phyloP scores from a whole-genome alignment of 2,888 invertebrate genomes.

The Oscheius sp. region DNA sequence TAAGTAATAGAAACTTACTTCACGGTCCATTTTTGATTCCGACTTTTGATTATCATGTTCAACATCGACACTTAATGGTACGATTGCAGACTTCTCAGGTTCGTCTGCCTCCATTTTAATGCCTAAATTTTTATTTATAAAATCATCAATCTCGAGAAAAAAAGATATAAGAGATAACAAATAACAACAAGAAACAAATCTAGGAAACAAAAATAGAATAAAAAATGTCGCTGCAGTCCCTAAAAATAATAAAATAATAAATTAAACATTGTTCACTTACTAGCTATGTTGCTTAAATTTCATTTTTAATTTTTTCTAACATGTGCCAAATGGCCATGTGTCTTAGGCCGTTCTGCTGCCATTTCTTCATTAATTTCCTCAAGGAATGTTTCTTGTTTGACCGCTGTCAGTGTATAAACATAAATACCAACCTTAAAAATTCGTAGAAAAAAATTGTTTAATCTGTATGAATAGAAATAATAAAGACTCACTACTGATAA shows the following conservation, averaged over 20 bases:
- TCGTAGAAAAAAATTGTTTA: no score
- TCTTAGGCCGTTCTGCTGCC: slow-evolving; percentile 57
- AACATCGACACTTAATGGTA: slow-evolving; percentile 12
- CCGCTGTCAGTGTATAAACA: slow-evolving; percentile 83
- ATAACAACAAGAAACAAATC: slow-evolving; percentile 14
- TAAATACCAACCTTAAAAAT: slow-evolving; percentile 77
- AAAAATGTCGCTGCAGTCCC: background rate
- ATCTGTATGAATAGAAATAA: no score
- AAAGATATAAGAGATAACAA: slow-evolving; percentile 19
- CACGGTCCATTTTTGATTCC: background rate
- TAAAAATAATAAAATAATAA: background rate
- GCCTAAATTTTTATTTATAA: background rate
- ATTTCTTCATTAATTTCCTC: slow-evolving; percentile 85
- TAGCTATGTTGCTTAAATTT: background rate
- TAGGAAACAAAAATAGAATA: slow-evolving; percentile 5
- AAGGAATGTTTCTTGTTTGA: slow-evolving; percentile 89
- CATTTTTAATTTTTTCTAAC: no score
- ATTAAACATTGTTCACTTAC: background rate
- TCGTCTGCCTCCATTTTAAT: slow-evolving; percentile 10
- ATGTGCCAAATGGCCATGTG: slow-evolving; percentile 54
- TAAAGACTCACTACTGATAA: slow-evolving; percentile 44
- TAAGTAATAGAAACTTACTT: background rate
- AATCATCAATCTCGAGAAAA: background rate
- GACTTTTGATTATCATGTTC: background rate
- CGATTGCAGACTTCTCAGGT: background rate